These are phyloP conservation scores for Butorides virescens DNA, from an alignment of 2,113 vertebrate genomes.

Conservation along the genomic window DNA sequence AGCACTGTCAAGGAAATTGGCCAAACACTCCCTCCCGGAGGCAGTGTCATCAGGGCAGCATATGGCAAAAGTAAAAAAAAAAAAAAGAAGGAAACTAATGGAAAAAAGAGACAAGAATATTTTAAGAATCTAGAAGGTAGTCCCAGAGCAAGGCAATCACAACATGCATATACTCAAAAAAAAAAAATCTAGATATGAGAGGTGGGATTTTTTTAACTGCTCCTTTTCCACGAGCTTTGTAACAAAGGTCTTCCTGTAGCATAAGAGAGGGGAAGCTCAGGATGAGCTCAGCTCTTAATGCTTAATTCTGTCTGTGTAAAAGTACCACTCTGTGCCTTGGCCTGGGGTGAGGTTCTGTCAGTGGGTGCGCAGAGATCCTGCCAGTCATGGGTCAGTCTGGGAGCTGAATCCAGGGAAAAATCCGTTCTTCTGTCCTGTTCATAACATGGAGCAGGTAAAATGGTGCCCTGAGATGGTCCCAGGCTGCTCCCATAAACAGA, in stretches of 20 bases:
- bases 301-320: neutral
- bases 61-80: neutral
- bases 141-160: neutral
- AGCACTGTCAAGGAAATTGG: conserved; percentile 11
- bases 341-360: neutral
- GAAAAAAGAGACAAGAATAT: neutral
- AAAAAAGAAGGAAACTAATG: neutral
- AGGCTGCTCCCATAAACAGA: neutral
- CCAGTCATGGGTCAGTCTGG: neutral
- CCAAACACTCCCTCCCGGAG: neutral
- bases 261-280: neutral
- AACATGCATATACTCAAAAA: neutral
- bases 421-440: neutral
- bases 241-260: neutral
- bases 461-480: neutral
- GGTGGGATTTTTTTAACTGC: neutral
- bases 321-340: neutral
- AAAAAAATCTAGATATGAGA: neutral
- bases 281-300: neutral
- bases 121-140: neutral
- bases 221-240: neutral
- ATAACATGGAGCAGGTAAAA: neutral
- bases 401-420: neutral
- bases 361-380: neutral
- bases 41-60: neutral